Base-by-base conservation (phyloP, 1,140 invertebrate species). In the Pseudomyrmex cubaensis region DNA sequence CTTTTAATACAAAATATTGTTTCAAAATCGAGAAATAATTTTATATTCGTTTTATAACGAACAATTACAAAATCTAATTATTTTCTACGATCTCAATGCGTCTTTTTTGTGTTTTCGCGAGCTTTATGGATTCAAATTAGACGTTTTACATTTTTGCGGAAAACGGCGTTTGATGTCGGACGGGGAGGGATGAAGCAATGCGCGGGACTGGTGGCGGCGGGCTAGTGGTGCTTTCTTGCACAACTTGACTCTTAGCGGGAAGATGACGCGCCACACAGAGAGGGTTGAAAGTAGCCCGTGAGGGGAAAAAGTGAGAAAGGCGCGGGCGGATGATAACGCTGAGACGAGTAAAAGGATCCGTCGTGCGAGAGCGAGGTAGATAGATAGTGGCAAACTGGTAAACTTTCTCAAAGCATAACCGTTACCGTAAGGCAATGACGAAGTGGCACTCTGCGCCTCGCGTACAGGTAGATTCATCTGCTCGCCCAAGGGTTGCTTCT, bases 391-490 rank as follows among this genome's bases (percentile, higher is more conserved):
- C 22, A 85, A 90, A 90, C 88, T 87, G 84, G 82, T 83, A 87
- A 90, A 90, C 85, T 90, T 90, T 88, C 59, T 35, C 64, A 74
- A 87, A 89, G 90, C 89, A 90, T 92, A 92, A 90, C 90, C 88
- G 90, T 91, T 91, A 90, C 82, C 89, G 72, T 87, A 88, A 92
- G 87, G 86, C 89, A 89, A 90, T 92, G 92, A 92, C 90, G 85
- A 91, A 92, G 89, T 87, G 84, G 73, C 89, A 92, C 88, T 92
- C 78, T 85, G 80, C 86, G 73, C 84, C 82, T 90, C 84, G 72
- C 80, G 77, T 87, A 84, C 73, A 90, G 86, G 62, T 89, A 88
- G 85, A 91, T 91, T 87, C 83, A 88, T 89, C 80, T 66, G 64
- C 75, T 83, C 64, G 72, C 59, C 84, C 70, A 80, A 70, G 76